Conservation (phyloP, 1,140 invertebrate species). For the Rhagoletis pomonella region DNA sequence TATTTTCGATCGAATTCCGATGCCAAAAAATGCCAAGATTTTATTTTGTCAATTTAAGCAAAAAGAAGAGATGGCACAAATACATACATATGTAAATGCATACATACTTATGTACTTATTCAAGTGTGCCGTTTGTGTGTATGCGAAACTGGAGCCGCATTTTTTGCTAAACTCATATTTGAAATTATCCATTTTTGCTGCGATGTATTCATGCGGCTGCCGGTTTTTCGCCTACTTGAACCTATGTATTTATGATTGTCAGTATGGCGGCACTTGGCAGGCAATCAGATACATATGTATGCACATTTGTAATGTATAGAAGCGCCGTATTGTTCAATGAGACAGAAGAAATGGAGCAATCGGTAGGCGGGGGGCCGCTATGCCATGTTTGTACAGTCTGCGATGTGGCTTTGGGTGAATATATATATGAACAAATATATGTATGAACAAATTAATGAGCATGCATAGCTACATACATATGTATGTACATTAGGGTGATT, state of each 20-base stretch:
- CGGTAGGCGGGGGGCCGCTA: neutral
- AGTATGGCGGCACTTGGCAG: constrained; percentile 39
- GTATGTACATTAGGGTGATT: too few relatives aligned
- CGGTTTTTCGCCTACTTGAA: constrained; percentile 48
- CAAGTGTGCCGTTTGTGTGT: neutral
- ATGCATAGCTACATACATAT: too few relatives aligned
- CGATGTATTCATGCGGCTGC: constrained; percentile 29
- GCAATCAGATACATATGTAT: neutral
- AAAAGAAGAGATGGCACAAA: neutral
- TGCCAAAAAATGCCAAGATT: constrained; percentile 31
- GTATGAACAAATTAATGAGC: neutral
- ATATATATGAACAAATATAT: too few relatives aligned
- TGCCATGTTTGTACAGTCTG: neutral
- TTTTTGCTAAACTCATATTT: neutral
- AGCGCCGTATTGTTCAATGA: neutral
- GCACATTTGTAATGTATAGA: neutral
- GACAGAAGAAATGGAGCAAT: neutral
- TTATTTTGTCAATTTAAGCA: constrained; percentile 42
- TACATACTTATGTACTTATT: neutral
- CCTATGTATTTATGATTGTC: constrained; percentile 21
- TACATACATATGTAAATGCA: too few relatives aligned
- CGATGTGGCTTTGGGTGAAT: neutral
- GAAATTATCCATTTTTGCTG: constrained; percentile 31
- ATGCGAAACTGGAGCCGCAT: neutral
- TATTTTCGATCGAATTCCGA: constrained; percentile 15